Evolutionary conservation across 2,797 vertebrate genomes (phyloP).

Genomic region (Benthosema pterotum): DNA sequence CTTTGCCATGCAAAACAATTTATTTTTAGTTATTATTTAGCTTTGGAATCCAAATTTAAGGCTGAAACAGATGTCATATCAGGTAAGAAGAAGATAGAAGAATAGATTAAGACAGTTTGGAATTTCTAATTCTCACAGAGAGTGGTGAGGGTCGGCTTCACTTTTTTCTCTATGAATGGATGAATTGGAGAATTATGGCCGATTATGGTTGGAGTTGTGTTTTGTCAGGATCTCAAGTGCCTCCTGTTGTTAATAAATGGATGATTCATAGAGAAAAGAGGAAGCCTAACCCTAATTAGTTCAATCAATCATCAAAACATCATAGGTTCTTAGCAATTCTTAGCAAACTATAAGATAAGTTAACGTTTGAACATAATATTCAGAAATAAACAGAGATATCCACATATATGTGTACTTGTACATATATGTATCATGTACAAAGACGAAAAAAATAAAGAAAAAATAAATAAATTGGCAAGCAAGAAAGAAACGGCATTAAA

Average conservation of each 20-base stretch:
- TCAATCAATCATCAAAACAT: conserved; percentile 62
- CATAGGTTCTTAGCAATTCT: conserved; percentile 75
- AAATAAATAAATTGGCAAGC: conserved; percentile 70
- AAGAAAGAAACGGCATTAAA: conserved; percentile 73
- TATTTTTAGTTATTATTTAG: conserved; percentile 53
- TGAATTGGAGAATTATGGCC: conserved; percentile 27
- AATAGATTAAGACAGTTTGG: conserved; percentile 59
- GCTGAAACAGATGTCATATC: conserved; percentile 68
- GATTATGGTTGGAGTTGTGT: conserved; percentile 12
- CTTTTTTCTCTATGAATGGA: conserved; percentile 72
- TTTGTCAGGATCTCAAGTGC: conserved; percentile 18
- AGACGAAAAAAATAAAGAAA: conserved; percentile 54
- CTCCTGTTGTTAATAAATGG: conserved; percentile 4
- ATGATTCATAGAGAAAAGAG: conserved; percentile 73
- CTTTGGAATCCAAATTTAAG: conserved; percentile 77
- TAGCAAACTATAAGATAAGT: conserved; percentile 66
- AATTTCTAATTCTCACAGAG: conserved; percentile 49
- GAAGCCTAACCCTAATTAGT: conserved; percentile 59
- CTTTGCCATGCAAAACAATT: conserved; percentile 85
- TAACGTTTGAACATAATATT: conserved; percentile 73
- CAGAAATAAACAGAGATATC: conserved; percentile 63
- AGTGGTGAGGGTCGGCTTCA: conserved; percentile 55
- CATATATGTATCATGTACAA: conserved; percentile 77
- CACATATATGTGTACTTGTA: conserved; percentile 70
- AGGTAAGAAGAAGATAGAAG: conserved; percentile 75